Percentiles rank a stretch among this genome's conserved stretches.
Conservation (phyloP, 2,113 vertebrate genomes). For the Petrocephalus microphthalmus region DNA sequence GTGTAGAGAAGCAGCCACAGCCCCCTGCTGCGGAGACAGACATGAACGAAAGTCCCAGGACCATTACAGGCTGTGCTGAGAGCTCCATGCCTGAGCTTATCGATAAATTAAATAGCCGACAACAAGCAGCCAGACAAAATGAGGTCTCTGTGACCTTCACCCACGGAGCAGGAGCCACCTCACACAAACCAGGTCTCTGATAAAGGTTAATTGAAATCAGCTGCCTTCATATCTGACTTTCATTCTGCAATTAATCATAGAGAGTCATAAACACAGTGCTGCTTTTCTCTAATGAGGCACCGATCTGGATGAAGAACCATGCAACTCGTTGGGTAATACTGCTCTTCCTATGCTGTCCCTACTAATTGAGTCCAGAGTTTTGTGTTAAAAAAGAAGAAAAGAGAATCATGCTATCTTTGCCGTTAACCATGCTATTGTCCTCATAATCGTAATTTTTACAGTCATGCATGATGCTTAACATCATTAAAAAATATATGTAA, state of each 20-base stretch:
- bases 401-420: not conserved
- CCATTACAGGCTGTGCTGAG: not conserved
- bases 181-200: conserved; percentile 23
- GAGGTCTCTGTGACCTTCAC: conserved; percentile 35
- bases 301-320: not conserved
- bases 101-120: conserved; percentile 20
- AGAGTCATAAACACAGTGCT: conserved; percentile 26
- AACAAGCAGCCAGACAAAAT: conserved; percentile 26
- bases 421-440: not conserved
- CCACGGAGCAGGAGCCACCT: conserved; percentile 23
- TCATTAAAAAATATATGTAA: not conserved
- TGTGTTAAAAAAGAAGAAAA: not conserved
- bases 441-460: not conserved
- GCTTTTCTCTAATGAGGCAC: conserved; percentile 29
- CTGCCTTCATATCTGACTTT: conserved; percentile 33
- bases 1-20: not conserved
- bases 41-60: not conserved
- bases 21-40: not conserved
- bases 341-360: not conserved
- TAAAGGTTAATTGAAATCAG: conserved; percentile 45
- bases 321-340: not conserved
- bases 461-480: not conserved
- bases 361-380: not conserved
- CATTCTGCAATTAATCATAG: conserved; percentile 30
- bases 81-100: not conserved